phyloP scores from a whole-genome alignment of 2,113 vertebrate species.

The Dipodomys stephensi region DNA sequence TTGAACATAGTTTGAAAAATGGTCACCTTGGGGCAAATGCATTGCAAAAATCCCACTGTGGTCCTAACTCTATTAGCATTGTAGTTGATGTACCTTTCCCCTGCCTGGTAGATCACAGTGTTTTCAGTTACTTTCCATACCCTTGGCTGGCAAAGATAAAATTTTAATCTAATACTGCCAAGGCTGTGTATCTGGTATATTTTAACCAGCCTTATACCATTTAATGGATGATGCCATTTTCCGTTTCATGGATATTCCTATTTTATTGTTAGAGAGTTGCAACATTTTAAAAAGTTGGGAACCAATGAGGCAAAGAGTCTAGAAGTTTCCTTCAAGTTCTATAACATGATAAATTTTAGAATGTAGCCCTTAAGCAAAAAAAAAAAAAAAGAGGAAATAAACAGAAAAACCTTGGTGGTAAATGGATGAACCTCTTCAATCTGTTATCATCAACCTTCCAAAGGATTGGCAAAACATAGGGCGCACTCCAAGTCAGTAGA shows the following conservation, averaged over 20 bases:
- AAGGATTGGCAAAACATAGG: too few species aligned
- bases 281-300: constrained; percentile 26
- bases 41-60: background rate
- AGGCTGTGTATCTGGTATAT: background rate
- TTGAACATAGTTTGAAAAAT: background rate
- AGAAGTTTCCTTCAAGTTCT: background rate
- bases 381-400: background rate
- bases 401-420: background rate
- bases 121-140: background rate
- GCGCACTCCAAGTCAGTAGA: too few species aligned
- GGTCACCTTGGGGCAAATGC: background rate
- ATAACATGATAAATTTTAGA: background rate
- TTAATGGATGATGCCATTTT: background rate
- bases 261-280: background rate
- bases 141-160: background rate
- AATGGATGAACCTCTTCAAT: background rate
- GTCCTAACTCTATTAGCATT: background rate
- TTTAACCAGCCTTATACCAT: background rate
- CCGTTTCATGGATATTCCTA: background rate
- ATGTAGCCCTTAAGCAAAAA: background rate
- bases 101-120: background rate
- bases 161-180: background rate
- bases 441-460: background rate
- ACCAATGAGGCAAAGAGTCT: background rate
- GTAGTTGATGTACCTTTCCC: background rate